phyloP scores from a whole-genome alignment of 1,140 invertebrate species.

The Tribolium madens region DNA sequence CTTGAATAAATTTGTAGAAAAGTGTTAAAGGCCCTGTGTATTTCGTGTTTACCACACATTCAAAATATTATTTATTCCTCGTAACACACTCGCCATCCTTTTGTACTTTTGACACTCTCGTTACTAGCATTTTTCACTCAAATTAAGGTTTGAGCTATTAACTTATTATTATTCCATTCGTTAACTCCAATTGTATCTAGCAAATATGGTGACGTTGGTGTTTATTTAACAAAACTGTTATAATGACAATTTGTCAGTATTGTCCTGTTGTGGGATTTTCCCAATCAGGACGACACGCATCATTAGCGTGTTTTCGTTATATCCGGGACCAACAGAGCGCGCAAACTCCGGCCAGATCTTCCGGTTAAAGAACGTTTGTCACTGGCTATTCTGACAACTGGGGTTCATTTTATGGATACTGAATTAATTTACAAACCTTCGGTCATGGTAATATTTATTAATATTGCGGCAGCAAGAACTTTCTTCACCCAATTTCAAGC shows the following conservation, averaged over 20 bases:
- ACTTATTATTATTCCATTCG: conserved; percentile 1
- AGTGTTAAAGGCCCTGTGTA: conserved; percentile 39
- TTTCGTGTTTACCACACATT: conserved; percentile 27
- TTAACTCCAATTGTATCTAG: conserved; percentile 7
- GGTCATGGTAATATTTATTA: conserved; percentile 25
- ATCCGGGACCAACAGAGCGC: conserved; percentile 45
- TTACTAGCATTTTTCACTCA: no score
- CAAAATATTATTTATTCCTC: conserved; percentile 22
- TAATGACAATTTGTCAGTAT: conserved; percentile 32
- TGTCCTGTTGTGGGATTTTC: conserved; percentile 44
- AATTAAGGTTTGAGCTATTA: no score
- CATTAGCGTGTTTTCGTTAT: conserved; percentile 47
- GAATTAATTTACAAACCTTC: conserved; percentile 38
- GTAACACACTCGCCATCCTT: neutral
- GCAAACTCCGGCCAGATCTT: conserved; percentile 45
- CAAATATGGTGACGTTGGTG: conserved; percentile 23
- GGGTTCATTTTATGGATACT: conserved; percentile 40
- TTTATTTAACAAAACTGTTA: conserved; percentile 17
- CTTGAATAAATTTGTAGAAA: conserved; percentile 46
- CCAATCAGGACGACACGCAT: conserved; percentile 47
- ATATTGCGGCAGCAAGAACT: neutral
- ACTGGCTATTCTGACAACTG: conserved; percentile 37
- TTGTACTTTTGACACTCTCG: no score
- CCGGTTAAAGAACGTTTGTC: conserved; percentile 49
- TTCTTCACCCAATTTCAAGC: neutral